Evolutionary conservation across 1,140 invertebrate genomes (phyloP).

Genomic region (Microplitis demolitor): DNA sequence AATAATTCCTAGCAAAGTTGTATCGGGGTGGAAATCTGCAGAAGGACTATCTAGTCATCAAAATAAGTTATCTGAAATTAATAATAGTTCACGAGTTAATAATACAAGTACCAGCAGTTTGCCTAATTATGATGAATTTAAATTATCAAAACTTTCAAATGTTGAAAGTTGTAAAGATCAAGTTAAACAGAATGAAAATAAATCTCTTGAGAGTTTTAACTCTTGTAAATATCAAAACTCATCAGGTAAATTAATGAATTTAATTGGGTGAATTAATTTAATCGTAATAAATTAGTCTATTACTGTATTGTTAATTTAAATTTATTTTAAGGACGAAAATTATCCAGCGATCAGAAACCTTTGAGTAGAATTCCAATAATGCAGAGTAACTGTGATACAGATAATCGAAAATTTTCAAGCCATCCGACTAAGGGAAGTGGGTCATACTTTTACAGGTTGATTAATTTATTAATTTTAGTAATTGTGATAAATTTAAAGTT

Average conservation of each 20-base stretch:
- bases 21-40: conserved; percentile 42
- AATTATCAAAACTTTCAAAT: neutral
- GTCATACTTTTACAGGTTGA: too few relatives aligned
- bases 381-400: conserved; percentile 6
- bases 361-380: too few relatives aligned
- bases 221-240: too few relatives aligned
- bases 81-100: conserved; percentile 42
- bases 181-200: conserved; percentile 43
- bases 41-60: conserved; percentile 21
- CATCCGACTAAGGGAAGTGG: neutral
- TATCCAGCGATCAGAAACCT: conserved; percentile 17
- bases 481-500: too few relatives aligned
- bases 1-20: conserved; percentile 48
- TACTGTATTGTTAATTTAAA: too few relatives aligned
- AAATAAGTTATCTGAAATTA: neutral
- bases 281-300: too few relatives aligned
- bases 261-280: too few relatives aligned
- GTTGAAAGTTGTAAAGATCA: neutral
- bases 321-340: too few relatives aligned
- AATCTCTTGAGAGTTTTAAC: conserved; percentile 47
- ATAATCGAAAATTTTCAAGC: too few relatives aligned
- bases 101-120: conserved; percentile 60
- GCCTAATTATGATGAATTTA: conserved; percentile 62
- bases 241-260: conserved; percentile 27
- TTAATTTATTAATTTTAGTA: too few relatives aligned